Evolutionary conservation across 2,888 invertebrate genomes (phyloP).

Genomic region (Anaspis maculata): DNA sequence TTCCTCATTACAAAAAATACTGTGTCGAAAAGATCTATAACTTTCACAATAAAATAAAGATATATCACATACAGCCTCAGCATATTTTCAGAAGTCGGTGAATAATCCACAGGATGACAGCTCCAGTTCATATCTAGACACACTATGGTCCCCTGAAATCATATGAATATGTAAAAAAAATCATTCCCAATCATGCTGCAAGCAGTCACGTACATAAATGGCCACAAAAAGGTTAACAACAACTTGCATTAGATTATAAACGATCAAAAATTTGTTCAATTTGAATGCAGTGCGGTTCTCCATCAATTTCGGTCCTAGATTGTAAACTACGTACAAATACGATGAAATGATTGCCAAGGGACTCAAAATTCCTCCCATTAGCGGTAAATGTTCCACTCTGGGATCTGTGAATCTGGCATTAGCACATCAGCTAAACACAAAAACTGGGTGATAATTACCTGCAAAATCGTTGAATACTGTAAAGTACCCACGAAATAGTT

Average conservation of each 20-base stretch:
- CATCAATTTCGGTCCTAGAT: conserved; percentile 24
- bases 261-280: conserved; percentile 18
- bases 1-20: too few species aligned
- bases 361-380: conserved; percentile 20
- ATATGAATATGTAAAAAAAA: too few species aligned
- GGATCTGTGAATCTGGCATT: conserved; percentile 23
- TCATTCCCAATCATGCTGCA: too few species aligned
- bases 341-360: conserved; percentile 10
- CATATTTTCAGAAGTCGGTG: conserved; percentile 50
- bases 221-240: conserved; percentile 19
- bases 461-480: background rate
- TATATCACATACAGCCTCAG: conserved; percentile 51
- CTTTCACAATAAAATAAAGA: conserved; percentile 60
- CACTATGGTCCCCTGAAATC: conserved; percentile 12
- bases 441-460: background rate
- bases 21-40: conserved; percentile 67
- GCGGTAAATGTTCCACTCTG: conserved; percentile 15
- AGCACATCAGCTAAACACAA: background rate
- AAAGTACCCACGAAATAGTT: background rate
- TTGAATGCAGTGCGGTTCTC: conserved; percentile 21
- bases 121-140: conserved; percentile 12
- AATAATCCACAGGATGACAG: conserved; percentile 66
- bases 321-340: conserved; percentile 21
- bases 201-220: conserved; percentile 17
- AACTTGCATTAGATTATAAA: conserved; percentile 22